phyloP scores from a whole-genome alignment of 1,140 invertebrate species.

The Drusus annulatus region DNA sequence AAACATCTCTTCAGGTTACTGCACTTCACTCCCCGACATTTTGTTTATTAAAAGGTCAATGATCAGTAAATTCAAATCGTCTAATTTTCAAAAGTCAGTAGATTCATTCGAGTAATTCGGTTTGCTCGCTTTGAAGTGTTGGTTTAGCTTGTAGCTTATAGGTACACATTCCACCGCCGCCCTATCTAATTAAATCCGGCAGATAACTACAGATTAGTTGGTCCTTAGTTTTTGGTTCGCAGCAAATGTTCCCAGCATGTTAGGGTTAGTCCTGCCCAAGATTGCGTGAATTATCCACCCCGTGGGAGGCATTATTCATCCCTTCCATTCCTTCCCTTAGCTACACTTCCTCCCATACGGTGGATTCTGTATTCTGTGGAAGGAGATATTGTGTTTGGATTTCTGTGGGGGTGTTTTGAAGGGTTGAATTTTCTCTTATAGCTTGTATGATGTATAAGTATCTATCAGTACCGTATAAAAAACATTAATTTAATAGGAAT shows the following conservation, averaged over 20 bases:
- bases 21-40: no score
- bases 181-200: constrained; percentile 14
- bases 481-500: no score
- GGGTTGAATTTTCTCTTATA: background rate
- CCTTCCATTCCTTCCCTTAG: background rate
- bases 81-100: no score
- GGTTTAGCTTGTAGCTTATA: no score
- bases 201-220: constrained; percentile 23
- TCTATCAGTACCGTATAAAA: background rate
- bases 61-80: no score
- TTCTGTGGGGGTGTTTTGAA: background rate
- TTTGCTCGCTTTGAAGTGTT: no score
- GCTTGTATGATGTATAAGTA: constrained; percentile 6
- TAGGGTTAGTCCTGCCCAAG: constrained; percentile 14
- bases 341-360: no score
- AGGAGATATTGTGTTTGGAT: background rate
- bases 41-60: no score
- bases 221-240: constrained; percentile 6
- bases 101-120: no score
- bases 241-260: constrained; percentile 34
- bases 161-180: no score
- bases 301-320: constrained; percentile 47
- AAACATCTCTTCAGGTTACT: no score
- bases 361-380: background rate
- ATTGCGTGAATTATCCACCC: constrained; percentile 48